Conservation (phyloP, 1,140 invertebrate genomes). For the Pemphigus obesinymphae region DNA sequence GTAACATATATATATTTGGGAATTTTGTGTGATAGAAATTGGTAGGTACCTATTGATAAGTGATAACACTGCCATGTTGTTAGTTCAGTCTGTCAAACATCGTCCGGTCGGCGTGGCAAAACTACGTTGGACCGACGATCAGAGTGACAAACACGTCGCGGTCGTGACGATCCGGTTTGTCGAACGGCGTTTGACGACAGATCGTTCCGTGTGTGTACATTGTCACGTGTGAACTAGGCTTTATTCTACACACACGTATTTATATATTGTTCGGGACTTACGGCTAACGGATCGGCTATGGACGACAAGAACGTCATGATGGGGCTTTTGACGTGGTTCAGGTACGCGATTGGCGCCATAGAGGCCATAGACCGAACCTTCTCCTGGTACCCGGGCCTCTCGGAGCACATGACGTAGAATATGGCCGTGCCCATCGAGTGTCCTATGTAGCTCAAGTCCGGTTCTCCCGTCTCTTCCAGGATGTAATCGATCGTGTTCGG, state of each 20-base stretch:
- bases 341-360: constrained; percentile 53
- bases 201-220: background rate
- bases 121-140: too few relatives aligned
- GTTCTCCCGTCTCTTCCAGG: constrained; percentile 54
- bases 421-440: constrained; percentile 62
- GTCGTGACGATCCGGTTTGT: too few relatives aligned
- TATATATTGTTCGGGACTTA: constrained; percentile 46
- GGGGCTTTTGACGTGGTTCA: constrained; percentile 47
- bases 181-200: too few relatives aligned
- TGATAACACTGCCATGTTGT: too few relatives aligned
- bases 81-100: too few relatives aligned
- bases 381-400: constrained; percentile 55
- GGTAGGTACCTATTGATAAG: too few relatives aligned
- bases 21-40: too few relatives aligned
- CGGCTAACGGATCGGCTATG: constrained; percentile 57
- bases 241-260: too few relatives aligned
- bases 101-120: too few relatives aligned
- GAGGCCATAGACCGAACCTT: constrained; percentile 52
- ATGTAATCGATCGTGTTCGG: constrained; percentile 61
- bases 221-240: too few relatives aligned
- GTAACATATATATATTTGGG: too few relatives aligned
- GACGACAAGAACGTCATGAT: constrained; percentile 57
- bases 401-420: constrained; percentile 55
- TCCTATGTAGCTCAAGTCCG: constrained; percentile 55
- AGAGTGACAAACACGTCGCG: too few relatives aligned